Percentiles rank a stretch among this genome's conserved stretches.
Conservation (phyloP, 2,888 invertebrate species). For the Hirtodrosophila confusa region DNA sequence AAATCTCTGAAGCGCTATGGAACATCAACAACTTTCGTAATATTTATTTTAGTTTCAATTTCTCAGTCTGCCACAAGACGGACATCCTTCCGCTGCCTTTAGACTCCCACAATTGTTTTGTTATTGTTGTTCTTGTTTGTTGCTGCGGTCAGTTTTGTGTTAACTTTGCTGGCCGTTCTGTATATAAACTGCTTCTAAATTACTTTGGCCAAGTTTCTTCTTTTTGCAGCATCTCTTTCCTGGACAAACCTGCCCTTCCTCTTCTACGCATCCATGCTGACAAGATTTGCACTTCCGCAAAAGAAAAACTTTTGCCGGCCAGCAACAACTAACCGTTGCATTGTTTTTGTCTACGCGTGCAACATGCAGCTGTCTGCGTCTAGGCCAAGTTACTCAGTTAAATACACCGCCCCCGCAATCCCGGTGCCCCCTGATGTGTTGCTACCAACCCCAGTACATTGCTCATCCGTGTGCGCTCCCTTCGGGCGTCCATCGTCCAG, state of each 20-base stretch:
- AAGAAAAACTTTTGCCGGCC: slow-evolving; percentile 44
- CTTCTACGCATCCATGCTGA: slow-evolving; percentile 28
- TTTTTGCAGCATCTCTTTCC: slow-evolving; percentile 10
- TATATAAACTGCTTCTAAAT: slow-evolving; percentile 71
- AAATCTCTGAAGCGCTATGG: background rate
- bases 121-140: slow-evolving; percentile 46
- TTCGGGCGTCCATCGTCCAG: slow-evolving; percentile 12
- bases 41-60: slow-evolving; percentile 49
- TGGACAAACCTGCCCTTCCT: slow-evolving; percentile 14
- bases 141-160: slow-evolving; percentile 58
- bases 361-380: slow-evolving; percentile 34
- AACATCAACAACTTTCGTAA: slow-evolving; percentile 17
- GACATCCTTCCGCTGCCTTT: slow-evolving; percentile 36
- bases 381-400: slow-evolving; percentile 13
- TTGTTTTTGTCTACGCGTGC: slow-evolving; percentile 43
- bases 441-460: slow-evolving; percentile 27
- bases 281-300: slow-evolving; percentile 61
- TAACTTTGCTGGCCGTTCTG: slow-evolving; percentile 50
- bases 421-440: slow-evolving; percentile 1
- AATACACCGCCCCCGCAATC: background rate
- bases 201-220: slow-evolving; percentile 64
- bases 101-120: slow-evolving; percentile 44
- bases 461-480: slow-evolving; percentile 25
- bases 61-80: slow-evolving; percentile 24
- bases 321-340: slow-evolving; percentile 44